phyloP scores from a whole-genome alignment of 2,113 vertebrate genomes.

The Jaculus jaculus region DNA sequence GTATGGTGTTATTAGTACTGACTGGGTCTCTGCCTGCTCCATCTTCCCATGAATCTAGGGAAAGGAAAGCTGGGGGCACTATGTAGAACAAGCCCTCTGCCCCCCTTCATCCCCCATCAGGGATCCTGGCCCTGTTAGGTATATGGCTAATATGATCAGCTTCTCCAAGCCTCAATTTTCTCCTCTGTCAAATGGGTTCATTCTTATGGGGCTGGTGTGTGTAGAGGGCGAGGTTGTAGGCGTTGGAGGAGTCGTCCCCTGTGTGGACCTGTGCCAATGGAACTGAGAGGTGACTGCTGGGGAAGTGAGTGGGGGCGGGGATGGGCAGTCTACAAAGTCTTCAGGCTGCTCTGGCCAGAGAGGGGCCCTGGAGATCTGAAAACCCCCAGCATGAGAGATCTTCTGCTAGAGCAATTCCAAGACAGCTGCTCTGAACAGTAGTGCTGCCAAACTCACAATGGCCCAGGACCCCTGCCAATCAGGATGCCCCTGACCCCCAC shows the following conservation, averaged over 20 bases:
- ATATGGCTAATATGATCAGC: neutral
- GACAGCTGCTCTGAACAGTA: neutral
- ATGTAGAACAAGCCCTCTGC: neutral
- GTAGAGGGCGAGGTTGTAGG: neutral
- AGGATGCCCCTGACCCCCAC: neutral
- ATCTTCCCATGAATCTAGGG: neutral
- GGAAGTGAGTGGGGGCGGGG: no score
- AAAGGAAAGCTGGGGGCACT: neutral
- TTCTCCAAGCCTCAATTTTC: conserved; percentile 12
- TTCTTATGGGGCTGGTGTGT: neutral
- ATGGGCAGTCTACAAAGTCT: neutral
- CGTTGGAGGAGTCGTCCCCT: neutral
- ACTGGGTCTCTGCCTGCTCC: neutral
- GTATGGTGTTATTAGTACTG: neutral
- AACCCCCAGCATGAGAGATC: neutral
- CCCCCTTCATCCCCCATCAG: no score
- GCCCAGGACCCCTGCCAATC: neutral
- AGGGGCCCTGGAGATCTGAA: neutral
- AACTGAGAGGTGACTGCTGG: neutral
- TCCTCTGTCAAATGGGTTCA: neutral
- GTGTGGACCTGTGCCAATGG: neutral
- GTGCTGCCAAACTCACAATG: neutral
- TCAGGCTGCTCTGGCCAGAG: neutral
- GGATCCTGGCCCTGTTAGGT: neutral
- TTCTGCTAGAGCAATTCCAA: neutral